Conservation (phyloP, 2,888 invertebrate genomes). For the Arrhopalites spinosus region DNA sequence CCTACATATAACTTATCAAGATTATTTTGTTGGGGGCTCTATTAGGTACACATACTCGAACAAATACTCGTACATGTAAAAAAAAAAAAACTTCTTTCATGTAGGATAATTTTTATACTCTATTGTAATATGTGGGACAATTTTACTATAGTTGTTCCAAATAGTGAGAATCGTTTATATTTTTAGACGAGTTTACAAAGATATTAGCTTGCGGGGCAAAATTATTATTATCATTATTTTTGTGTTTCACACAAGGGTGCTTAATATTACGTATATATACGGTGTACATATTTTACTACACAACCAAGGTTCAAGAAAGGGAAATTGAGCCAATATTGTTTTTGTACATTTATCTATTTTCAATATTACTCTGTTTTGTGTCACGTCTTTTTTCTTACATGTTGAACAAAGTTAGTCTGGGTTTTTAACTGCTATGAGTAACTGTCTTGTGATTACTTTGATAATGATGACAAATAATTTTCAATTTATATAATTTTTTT, state of each 20-base stretch:
- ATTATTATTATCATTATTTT: background rate
- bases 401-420: conserved; percentile 4
- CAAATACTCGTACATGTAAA: too few relatives aligned
- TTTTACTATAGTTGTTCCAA: too few relatives aligned
- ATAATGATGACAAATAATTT: background rate
- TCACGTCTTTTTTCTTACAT: background rate
- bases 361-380: conserved; percentile 1
- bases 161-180: too few relatives aligned
- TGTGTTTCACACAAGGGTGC: background rate
- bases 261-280: conserved; percentile 17
- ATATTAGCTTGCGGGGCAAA: conserved; percentile 2
- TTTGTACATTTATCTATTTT: conserved; percentile 10
- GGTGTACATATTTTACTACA: too few relatives aligned
- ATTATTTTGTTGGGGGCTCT: too few relatives aligned
- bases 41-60: too few relatives aligned
- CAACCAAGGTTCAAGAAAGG: background rate
- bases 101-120: too few relatives aligned
- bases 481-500: background rate
- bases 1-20: too few relatives aligned
- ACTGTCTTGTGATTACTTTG: background rate
- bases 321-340: conserved; percentile 8
- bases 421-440: conserved; percentile 10
- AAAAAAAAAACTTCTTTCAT: too few relatives aligned
- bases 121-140: too few relatives aligned
- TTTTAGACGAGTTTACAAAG: too few relatives aligned